Evolutionary conservation across 2,113 vertebrate species (phyloP).

Genomic region (Polypterus senegalus): DNA sequence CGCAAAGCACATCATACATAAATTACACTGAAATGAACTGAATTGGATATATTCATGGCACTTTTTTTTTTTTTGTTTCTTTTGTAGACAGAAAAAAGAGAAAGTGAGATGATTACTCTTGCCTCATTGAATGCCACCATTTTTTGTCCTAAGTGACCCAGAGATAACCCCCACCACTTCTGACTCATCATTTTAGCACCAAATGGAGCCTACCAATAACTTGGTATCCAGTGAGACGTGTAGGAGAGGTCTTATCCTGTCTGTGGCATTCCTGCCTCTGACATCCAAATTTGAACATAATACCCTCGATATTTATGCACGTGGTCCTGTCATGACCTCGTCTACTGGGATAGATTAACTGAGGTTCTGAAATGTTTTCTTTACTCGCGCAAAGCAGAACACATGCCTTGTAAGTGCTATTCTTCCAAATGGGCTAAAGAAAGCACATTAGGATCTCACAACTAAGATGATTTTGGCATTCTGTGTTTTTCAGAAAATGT

Average conservation of each 20-base stretch:
- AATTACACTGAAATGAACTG: too few relatives aligned
- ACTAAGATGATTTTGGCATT: too few relatives aligned
- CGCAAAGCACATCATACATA: too few relatives aligned
- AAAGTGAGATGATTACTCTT: too few relatives aligned
- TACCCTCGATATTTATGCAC: slow-evolving; percentile 37
- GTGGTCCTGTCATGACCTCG: slow-evolving; percentile 38
- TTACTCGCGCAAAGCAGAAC: slow-evolving; percentile 26
- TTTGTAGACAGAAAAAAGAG: background rate
- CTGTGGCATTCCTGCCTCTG: slow-evolving; percentile 22
- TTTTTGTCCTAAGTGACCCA: slow-evolving; percentile 15
- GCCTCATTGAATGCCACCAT: slow-evolving; percentile 2
- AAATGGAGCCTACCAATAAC: slow-evolving; percentile 8
- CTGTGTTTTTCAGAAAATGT: too few relatives aligned
- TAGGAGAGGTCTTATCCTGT: slow-evolving; percentile 21
- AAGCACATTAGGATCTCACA: too few relatives aligned
- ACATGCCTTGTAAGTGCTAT: background rate
- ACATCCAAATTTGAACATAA: slow-evolving; percentile 37
- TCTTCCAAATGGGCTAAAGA: too few relatives aligned
- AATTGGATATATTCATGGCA: slow-evolving; percentile 18
- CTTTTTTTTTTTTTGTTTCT: slow-evolving; percentile 9
- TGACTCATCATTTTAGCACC: background rate
- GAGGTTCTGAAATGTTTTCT: slow-evolving; percentile 38
- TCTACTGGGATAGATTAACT: slow-evolving; percentile 36
- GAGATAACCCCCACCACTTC: background rate
- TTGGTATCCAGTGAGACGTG: slow-evolving; percentile 9